phyloP scores from a whole-genome alignment of 2,797 vertebrate species.

The Xenentodon cancila region DNA sequence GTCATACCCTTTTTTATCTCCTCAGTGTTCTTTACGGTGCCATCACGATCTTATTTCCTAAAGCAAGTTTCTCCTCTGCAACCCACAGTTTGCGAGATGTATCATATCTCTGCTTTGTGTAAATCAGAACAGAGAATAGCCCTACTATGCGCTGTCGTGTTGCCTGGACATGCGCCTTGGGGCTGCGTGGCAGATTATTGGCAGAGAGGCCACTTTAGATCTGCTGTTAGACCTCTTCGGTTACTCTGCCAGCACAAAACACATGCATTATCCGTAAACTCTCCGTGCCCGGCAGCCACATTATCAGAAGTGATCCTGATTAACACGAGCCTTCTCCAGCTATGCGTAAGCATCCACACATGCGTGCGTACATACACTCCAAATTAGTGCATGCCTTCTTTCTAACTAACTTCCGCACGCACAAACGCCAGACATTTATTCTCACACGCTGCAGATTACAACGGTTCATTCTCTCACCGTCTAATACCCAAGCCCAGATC shows the following conservation, averaged over 20 bases:
- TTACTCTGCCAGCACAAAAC: slow-evolving; percentile 35
- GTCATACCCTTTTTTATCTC: slow-evolving; percentile 26
- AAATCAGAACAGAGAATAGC: slow-evolving; percentile 37
- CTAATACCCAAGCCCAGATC: slow-evolving; percentile 51
- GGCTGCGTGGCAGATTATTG: slow-evolving; percentile 34
- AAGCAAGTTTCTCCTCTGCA: slow-evolving; percentile 32
- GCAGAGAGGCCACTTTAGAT: slow-evolving; percentile 30
- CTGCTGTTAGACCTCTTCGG: slow-evolving; percentile 44
- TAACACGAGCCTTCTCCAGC: slow-evolving; percentile 26
- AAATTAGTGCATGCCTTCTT: slow-evolving; percentile 5
- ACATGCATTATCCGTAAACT: slow-evolving; percentile 28
- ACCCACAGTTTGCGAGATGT: slow-evolving; percentile 18
- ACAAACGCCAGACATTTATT: slow-evolving; percentile 56
- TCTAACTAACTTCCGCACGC: slow-evolving; percentile 7
- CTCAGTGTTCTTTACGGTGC: slow-evolving; percentile 22
- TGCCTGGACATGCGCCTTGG: slow-evolving; percentile 28
- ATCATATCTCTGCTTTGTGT: slow-evolving; percentile 40
- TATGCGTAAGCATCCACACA: slow-evolving; percentile 27
- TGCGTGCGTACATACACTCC: slow-evolving; percentile 14
- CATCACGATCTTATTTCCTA: slow-evolving; percentile 25
- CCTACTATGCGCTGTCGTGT: slow-evolving; percentile 20
- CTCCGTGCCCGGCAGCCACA: slow-evolving; percentile 32
- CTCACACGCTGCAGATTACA: slow-evolving; percentile 54
- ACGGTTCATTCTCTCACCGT: slow-evolving; percentile 49
- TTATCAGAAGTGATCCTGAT: slow-evolving; percentile 52